Evolutionary conservation across 2,888 invertebrate genomes (phyloP).

Genomic region (Orthosia gracilis): DNA sequence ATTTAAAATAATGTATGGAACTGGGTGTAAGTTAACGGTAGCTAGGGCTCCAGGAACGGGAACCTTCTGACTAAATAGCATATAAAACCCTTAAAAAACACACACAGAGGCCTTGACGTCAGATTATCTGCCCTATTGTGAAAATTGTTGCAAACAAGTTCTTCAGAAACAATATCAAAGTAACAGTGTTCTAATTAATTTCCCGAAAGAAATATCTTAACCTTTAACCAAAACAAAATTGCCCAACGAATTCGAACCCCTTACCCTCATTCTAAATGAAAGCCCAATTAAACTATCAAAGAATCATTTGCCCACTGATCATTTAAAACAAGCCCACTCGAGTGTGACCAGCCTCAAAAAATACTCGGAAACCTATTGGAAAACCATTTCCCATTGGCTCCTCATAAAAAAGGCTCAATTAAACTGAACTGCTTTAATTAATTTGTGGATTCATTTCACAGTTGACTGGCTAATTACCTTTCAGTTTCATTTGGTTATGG

Average conservation of each 20-base stretch:
- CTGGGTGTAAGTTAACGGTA: no score
- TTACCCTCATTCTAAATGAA: conserved; percentile 6
- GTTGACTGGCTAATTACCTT: conserved; percentile 65
- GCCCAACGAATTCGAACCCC: neutral
- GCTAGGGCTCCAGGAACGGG: no score
- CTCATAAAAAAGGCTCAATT: conserved; percentile 36
- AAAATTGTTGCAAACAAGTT: no score
- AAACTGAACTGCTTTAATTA: conserved; percentile 44
- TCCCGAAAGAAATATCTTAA: neutral
- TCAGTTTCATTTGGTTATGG: conserved; percentile 21
- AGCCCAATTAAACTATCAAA: conserved; percentile 21
- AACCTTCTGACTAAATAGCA: no score
- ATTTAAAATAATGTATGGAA: no score
- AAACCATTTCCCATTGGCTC: conserved; percentile 34
- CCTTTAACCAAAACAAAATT: neutral
- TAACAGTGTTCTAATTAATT: neutral
- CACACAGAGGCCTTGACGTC: no score
- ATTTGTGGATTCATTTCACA: conserved; percentile 70
- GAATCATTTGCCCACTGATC: conserved; percentile 25
- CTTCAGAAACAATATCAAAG: neutral
- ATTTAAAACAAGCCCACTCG: conserved; percentile 26
- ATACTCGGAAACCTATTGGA: conserved; percentile 43
- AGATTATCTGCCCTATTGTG: no score
- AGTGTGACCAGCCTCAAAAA: conserved; percentile 42
- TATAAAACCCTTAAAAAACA: no score